Conservation (phyloP, 2,888 invertebrate genomes). For the Tetragonisca angustula region DNA sequence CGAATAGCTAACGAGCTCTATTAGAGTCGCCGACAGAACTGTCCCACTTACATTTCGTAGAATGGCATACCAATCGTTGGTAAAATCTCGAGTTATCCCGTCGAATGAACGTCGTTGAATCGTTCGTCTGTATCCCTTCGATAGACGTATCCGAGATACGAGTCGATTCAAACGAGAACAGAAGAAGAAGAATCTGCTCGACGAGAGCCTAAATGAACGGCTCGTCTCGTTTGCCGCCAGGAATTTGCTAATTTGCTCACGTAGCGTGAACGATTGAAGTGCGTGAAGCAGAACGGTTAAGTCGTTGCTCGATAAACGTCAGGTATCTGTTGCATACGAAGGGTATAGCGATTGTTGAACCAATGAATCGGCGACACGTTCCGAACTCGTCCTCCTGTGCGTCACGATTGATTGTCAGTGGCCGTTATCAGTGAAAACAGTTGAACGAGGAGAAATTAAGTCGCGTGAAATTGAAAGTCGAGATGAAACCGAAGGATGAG, state of each 20-base stretch:
- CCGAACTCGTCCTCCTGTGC: background rate
- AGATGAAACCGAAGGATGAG: background rate
- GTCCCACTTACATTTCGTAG: background rate
- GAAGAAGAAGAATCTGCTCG: background rate
- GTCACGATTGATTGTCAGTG: background rate
- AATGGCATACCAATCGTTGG: background rate
- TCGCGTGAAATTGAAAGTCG: background rate
- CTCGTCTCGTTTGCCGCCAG: background rate
- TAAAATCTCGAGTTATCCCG: too few species aligned
- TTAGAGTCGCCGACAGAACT: background rate
- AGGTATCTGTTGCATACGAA: background rate
- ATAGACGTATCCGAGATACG: too few species aligned
- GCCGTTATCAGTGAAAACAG: background rate
- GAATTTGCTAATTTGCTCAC: background rate
- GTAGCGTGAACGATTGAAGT: background rate
- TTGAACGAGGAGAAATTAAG: background rate
- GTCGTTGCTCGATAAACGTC: constrained; percentile 13
- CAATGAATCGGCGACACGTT: background rate
- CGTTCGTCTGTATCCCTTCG: background rate
- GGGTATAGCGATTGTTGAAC: background rate
- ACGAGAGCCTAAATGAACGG: background rate
- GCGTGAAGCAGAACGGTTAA: background rate
- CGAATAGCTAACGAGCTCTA: background rate
- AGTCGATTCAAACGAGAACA: background rate
- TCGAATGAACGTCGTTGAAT: background rate